Conservation (phyloP, 2,797 vertebrate species). For the Amblyopsis hoosieri region DNA sequence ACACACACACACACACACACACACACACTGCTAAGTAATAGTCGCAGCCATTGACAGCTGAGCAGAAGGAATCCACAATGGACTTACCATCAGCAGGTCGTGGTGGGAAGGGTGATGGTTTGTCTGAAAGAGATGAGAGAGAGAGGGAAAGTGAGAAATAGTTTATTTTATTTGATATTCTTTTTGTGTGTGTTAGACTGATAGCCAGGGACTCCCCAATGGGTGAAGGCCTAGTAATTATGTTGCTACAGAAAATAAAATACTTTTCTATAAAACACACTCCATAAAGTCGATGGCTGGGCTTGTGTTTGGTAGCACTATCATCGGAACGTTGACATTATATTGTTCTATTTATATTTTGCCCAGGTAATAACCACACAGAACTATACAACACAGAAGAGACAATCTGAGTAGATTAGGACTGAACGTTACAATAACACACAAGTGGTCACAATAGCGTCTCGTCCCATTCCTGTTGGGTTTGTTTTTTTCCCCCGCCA, state of each 20-base stretch:
- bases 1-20: not conserved
- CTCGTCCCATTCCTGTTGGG: not conserved
- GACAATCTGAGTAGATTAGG: too few relatives aligned
- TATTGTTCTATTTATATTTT: not conserved
- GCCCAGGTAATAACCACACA: not conserved
- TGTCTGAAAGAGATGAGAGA: constrained; percentile 80
- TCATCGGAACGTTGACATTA: too few relatives aligned
- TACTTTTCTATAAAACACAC: constrained; percentile 48
- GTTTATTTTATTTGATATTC: constrained; percentile 40
- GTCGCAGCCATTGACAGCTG: constrained; percentile 29
- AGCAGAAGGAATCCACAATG: constrained; percentile 47
- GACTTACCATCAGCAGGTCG: constrained; percentile 84
- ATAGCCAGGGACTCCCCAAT: constrained; percentile 58
- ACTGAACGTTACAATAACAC: constrained; percentile 14
- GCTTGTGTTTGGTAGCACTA: too few relatives aligned
- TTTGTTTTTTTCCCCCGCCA: constrained; percentile 9
- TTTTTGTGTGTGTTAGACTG: constrained; percentile 69
- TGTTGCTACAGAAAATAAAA: constrained; percentile 47
- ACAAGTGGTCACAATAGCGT: constrained; percentile 10
- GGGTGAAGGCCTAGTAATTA: constrained; percentile 55
- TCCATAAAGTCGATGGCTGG: not conserved
- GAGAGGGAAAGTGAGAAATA: constrained; percentile 33
- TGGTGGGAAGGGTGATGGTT: constrained; percentile 78
- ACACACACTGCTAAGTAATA: not conserved
- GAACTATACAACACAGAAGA: not conserved